These are phyloP conservation scores for Hydractinia symbiolongicarpus DNA, from an alignment of 30 jellyfish, hydroid and myxozoan species.

Conservation along the genomic window DNA sequence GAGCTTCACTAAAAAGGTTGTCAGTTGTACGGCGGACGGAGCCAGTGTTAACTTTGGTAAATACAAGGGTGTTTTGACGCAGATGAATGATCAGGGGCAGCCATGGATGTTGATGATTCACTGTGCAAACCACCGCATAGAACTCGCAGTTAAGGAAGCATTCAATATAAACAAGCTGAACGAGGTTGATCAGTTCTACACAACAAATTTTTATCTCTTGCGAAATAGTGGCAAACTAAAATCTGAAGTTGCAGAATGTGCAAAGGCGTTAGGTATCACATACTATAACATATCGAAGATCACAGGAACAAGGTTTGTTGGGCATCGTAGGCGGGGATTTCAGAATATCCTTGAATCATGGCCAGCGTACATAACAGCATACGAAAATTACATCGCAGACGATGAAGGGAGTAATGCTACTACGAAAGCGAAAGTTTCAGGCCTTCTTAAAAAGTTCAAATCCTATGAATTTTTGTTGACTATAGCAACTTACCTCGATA, in stretches of 20 bases:
- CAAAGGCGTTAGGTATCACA: slow-evolving; percentile 36
- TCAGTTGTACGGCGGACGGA: not conserved
- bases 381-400: slow-evolving; percentile 34
- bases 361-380: slow-evolving; percentile 48
- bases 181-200: slow-evolving; percentile 33
- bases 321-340: slow-evolving; percentile 43
- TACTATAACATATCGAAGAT: slow-evolving; percentile 24
- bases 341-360: slow-evolving; percentile 34
- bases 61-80: not conserved
- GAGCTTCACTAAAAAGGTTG: not conserved
- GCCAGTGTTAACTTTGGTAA: too few species aligned
- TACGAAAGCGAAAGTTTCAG: not conserved
- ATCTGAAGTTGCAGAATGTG: slow-evolving; percentile 27
- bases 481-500: slow-evolving; percentile 24
- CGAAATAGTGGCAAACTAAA: slow-evolving; percentile 23
- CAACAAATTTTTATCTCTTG: slow-evolving; percentile 21
- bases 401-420: slow-evolving; percentile 33
- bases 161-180: slow-evolving; percentile 14
- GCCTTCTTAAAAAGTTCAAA: too few species aligned
- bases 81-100: slow-evolving; percentile 7
- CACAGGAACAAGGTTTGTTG: slow-evolving; percentile 34
- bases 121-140: not conserved
- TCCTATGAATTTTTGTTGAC: too few species aligned
- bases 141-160: slow-evolving; percentile 35
- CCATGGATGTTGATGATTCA: slow-evolving; percentile 41